A percentile compares a stretch with the other conserved stretches of the same genome.
phyloP scores from a whole-genome alignment of 1,140 invertebrate genomes.

The Harpegnathos saltator region DNA sequence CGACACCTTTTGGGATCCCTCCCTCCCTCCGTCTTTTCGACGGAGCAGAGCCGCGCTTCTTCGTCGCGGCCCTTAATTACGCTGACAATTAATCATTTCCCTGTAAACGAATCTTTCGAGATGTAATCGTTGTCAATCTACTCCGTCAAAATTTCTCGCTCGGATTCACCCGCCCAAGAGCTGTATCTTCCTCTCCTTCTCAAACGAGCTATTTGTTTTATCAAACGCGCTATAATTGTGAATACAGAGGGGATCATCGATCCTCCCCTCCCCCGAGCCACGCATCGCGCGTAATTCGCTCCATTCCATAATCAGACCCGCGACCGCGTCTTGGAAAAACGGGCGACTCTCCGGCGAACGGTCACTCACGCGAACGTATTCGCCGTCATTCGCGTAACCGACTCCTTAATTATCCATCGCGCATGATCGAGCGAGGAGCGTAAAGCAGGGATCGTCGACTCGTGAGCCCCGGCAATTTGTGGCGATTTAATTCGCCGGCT shows the following conservation, averaged over 20 bases:
- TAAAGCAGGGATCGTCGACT: background rate
- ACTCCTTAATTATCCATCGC: slow-evolving; percentile 2
- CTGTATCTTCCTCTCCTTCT: background rate
- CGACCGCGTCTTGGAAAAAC: too few relatives aligned
- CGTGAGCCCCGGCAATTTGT: background rate
- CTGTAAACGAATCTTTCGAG: slow-evolving; percentile 37
- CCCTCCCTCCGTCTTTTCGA: slow-evolving; percentile 1
- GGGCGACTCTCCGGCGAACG: too few relatives aligned
- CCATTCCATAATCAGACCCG: too few relatives aligned
- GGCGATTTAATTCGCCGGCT: background rate
- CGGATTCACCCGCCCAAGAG: slow-evolving; percentile 17
- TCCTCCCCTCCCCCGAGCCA: background rate
- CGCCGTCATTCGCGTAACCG: background rate
- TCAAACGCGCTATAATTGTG: background rate
- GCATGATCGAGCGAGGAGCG: background rate
- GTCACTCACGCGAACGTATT: background rate
- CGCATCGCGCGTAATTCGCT: background rate
- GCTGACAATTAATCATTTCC: slow-evolving; percentile 54
- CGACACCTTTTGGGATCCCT: background rate
- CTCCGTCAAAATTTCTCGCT: slow-evolving; percentile 46
- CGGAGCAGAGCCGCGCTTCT: slow-evolving; percentile 24
- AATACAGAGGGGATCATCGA: background rate
- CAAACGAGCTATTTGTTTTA: slow-evolving; percentile 16
- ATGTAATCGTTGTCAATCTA: slow-evolving; percentile 55
- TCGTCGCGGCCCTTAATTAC: slow-evolving; percentile 47